Conservation (phyloP, 2,797 vertebrate species). For the Danio choprae region DNA sequence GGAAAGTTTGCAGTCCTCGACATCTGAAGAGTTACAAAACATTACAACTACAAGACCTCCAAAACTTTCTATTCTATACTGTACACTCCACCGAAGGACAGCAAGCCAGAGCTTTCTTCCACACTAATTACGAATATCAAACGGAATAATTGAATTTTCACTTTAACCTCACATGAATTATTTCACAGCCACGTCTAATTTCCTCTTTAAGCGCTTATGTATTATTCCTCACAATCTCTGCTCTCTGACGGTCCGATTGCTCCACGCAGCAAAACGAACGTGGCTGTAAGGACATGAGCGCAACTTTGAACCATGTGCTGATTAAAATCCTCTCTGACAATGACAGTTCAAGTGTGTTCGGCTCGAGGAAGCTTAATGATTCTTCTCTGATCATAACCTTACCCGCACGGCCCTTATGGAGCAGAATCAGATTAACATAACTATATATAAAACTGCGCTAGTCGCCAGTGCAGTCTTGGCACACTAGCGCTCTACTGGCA, state of each 20-base stretch:
- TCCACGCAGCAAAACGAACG: constrained; percentile 21
- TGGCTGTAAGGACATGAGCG: constrained; percentile 24
- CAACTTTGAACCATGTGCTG: constrained; percentile 50
- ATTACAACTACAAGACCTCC: neutral
- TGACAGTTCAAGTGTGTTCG: constrained; percentile 42
- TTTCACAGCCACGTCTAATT: constrained; percentile 50
- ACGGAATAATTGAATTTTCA: constrained; percentile 48
- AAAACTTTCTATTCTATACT: neutral
- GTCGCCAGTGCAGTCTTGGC: constrained; percentile 16
- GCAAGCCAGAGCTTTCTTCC: constrained; percentile 16
- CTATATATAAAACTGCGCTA: constrained; percentile 37
- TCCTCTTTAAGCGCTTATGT: constrained; percentile 49
- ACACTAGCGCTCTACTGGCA: constrained; percentile 12
- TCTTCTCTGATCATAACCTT: constrained; percentile 48
- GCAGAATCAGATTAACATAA: constrained; percentile 44
- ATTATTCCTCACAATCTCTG: constrained; percentile 39
- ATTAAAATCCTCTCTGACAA: constrained; percentile 54
- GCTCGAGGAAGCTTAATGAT: constrained; percentile 34
- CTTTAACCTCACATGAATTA: constrained; percentile 53
- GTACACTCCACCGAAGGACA: neutral
- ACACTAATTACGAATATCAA: constrained; percentile 45
- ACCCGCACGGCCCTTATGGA: constrained; percentile 26
- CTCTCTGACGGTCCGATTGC: constrained; percentile 25
- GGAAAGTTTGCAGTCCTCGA: neutral
- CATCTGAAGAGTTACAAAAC: neutral